These are phyloP conservation scores for Eunapius fragilis DNA, from an alignment of 37 sponge, comb jelly and placozoan genomes.

Conservation along the genomic window DNA sequence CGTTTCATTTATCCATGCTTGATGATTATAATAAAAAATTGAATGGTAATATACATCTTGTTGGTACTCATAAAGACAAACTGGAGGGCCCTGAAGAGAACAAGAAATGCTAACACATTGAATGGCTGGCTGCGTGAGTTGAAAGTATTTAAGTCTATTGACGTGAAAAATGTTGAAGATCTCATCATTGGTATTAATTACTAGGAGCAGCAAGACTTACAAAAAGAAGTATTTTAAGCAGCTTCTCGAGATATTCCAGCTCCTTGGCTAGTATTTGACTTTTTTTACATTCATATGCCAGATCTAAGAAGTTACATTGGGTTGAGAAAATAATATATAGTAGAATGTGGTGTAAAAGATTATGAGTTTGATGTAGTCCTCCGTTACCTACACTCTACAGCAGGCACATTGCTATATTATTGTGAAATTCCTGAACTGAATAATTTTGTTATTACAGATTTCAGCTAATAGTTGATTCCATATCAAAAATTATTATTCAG, in stretches of 20 bases:
- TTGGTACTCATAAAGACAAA: no score
- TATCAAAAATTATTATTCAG: background rate
- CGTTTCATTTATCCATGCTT: no score
- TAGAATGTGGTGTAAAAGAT: background rate
- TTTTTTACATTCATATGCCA: background rate
- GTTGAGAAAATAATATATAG: background rate
- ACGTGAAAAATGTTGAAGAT: background rate
- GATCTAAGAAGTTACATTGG: background rate
- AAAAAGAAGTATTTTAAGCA: background rate
- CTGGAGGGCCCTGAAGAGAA: no score
- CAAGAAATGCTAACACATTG: no score
- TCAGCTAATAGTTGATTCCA: background rate
- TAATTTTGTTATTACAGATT: background rate
- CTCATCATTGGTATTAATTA: background rate
- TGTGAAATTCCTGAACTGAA: background rate
- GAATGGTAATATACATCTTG: no score
- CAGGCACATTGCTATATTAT: background rate
- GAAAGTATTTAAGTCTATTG: background rate
- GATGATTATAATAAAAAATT: no score
- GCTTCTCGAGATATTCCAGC: background rate
- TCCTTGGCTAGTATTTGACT: background rate
- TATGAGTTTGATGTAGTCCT: background rate
- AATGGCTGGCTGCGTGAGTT: no score
- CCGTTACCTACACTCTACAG: background rate
- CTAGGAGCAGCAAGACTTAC: background rate